phyloP scores from a whole-genome alignment of 2,888 invertebrate species.

The Drosophila neotestacea region DNA sequence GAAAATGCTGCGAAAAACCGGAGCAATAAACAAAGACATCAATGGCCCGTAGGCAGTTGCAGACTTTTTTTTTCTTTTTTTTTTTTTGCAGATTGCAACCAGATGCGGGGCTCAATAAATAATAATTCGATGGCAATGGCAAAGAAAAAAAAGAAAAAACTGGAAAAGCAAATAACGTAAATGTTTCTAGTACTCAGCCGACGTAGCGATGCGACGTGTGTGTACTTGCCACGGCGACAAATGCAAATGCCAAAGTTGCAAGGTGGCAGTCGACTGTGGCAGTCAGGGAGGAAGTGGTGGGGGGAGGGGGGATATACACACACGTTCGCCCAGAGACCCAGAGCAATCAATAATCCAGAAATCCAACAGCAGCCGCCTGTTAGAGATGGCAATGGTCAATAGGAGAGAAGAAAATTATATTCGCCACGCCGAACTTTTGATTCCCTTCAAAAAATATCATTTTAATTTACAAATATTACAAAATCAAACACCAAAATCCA shows the following conservation, averaged over 20 bases:
- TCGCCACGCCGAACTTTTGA: not conserved
- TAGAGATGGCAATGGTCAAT: constrained; percentile 49
- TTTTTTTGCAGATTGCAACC: constrained; percentile 25
- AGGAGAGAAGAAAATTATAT: constrained; percentile 23
- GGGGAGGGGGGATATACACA: constrained; percentile 1
- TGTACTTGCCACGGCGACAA: constrained; percentile 69
- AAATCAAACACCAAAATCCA: no score
- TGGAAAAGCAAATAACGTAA: constrained; percentile 66
- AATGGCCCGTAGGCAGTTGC: constrained; percentile 50
- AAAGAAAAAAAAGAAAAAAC: constrained; percentile 37
- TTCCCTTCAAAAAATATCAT: no score
- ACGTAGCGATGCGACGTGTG: not conserved
- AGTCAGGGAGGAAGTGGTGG: not conserved
- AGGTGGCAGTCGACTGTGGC: not conserved
- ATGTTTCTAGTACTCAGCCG: constrained; percentile 41
- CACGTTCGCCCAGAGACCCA: constrained; percentile 76
- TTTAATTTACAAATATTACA: no score
- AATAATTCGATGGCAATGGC: constrained; percentile 62
- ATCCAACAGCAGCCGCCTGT: constrained; percentile 47
- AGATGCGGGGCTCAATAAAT: constrained; percentile 66
- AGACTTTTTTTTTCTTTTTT: constrained; percentile 4
- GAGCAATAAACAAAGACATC: constrained; percentile 80
- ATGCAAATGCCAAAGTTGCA: constrained; percentile 51
- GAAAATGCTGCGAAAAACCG: constrained; percentile 38
- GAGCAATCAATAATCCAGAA: constrained; percentile 76